Evolutionary conservation across 1,140 invertebrate species (phyloP).

Genomic region (Theocolax elegans): DNA sequence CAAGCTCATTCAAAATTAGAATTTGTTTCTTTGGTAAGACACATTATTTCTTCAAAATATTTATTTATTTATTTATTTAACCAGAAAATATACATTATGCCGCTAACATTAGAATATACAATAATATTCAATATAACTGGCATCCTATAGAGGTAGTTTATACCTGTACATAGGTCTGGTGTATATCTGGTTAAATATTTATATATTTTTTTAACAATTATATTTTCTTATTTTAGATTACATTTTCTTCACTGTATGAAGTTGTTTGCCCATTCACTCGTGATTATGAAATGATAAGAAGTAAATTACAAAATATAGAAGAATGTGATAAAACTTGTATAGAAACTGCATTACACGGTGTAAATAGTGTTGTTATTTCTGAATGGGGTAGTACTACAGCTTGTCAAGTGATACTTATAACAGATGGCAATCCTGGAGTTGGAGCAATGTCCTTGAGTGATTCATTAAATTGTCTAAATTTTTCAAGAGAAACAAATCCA

Average conservation of each 20-base stretch:
- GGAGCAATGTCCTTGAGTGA: constrained; percentile 73
- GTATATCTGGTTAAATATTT: no score
- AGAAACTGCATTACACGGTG: constrained; percentile 79
- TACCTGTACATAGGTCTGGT: no score
- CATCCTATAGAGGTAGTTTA: no score
- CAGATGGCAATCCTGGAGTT: constrained; percentile 81
- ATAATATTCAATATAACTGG: no score
- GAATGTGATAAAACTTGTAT: constrained; percentile 88
- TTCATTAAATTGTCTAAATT: constrained; percentile 64
- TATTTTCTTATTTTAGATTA: constrained; percentile 67
- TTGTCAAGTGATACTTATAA: constrained; percentile 83
- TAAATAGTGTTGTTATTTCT: constrained; percentile 79
- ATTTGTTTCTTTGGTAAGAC: constrained; percentile 86
- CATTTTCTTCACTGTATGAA: constrained; percentile 85
- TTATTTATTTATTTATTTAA: no score
- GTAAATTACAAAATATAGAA: constrained; percentile 78
- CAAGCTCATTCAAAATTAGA: constrained; percentile 86
- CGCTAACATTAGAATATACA: no score
- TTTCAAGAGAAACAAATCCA: constrained; percentile 61
- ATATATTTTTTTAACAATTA: no score
- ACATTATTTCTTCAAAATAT: constrained; percentile 32
- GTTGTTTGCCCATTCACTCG: constrained; percentile 84
- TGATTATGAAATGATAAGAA: constrained; percentile 83
- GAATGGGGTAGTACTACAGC: constrained; percentile 88
- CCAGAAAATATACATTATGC: no score